Base-by-base conservation (phyloP, 2,797 vertebrate genomes). In the Hipposideros larvatus region DNA sequence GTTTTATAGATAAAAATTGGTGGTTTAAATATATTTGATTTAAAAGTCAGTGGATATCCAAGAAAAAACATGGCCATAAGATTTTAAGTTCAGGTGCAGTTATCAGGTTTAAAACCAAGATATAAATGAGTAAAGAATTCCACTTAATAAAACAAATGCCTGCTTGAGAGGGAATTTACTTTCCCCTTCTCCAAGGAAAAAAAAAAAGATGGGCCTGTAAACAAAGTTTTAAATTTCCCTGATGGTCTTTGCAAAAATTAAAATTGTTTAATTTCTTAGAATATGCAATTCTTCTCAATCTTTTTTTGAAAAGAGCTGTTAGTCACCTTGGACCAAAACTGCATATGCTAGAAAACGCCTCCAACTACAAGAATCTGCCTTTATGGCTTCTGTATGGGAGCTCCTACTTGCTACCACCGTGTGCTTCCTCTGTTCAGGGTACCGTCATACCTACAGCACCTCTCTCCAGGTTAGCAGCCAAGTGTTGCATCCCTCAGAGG, bases 111-210 rank as follows among this genome's bases (percentile, higher is more conserved):
- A 86, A 93, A 97, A 84, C 75, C 28, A 90, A 75, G 31, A 79
- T 34, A 51, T 41, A 68, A 53, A 91, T 87, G n/a, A 84, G 66
- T 84, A 86, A 87, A 53, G 7, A 86, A 82, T 61, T 77, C 53
- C 66, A 57, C 51, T 90, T 90, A 13, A 66, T 22, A 53, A 94
- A 87, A 48, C 6, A 84, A 83, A 94, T 55, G 34, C n/a, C 63
- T 83, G 24, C 19, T 87, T 91, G n/a, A 92, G 48, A 31, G 41
- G 16, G 89, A 93, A 92, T 75, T 83, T 89, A 55, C 48, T 91
- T 82, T 31, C 83, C 34, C 34, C 34, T 34, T 3, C 34, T 34
- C 34, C 34, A 34, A 34, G 34, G 34, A 34, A 34, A 34, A 34
- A 34, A 34, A 92, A 77, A 57, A 82, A 73, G 19, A 66, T 53